Conservation (phyloP, 2,113 vertebrate species). For the Psammodynastes pulverulentus region DNA sequence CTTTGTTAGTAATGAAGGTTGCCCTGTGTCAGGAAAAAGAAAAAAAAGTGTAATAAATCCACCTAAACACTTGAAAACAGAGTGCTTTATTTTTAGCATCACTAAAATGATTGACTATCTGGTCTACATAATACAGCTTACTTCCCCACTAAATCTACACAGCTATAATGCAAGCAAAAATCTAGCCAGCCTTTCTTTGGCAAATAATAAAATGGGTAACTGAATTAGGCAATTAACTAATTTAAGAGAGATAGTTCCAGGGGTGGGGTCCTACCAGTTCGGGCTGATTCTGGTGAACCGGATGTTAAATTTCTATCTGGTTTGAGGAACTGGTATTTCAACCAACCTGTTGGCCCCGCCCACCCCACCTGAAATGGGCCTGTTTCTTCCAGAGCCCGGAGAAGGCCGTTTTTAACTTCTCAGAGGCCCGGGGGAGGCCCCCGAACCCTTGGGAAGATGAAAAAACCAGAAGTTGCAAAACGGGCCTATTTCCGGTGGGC, state of each 20-base stretch:
- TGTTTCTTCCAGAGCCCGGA: too few species aligned
- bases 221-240: neutral
- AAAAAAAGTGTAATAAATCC: neutral
- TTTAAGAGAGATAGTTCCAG: neutral
- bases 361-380: too few species aligned
- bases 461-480: too few species aligned
- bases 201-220: neutral
- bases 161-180: neutral
- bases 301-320: too few species aligned
- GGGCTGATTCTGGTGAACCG: too few species aligned
- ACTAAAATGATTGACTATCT: neutral
- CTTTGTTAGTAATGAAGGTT: conserved; percentile 27
- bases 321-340: too few species aligned
- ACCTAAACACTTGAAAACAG: neutral
- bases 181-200: neutral
- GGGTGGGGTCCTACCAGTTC: too few species aligned
- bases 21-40: conserved; percentile 42
- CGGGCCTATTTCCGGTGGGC: too few species aligned
- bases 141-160: neutral
- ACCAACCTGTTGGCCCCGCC: too few species aligned
- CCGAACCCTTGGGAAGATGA: too few species aligned
- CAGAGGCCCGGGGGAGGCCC: too few species aligned
- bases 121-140: neutral
- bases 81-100: neutral
- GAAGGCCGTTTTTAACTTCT: too few species aligned